Conservation (phyloP, 2,113 vertebrate species). For the Conger conger region DNA sequence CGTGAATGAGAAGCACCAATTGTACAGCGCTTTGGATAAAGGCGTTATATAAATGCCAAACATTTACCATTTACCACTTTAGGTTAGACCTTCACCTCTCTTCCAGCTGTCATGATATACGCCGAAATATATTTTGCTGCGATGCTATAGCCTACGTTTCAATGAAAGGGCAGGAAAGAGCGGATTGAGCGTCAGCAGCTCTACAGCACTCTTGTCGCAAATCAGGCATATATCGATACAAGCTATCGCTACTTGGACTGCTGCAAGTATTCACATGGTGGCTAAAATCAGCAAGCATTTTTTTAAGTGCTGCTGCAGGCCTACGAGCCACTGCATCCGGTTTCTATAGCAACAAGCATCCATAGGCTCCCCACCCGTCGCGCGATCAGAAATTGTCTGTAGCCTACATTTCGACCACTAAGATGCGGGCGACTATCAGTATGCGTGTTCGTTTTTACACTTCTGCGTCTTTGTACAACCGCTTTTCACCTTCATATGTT, state of each 20-base stretch:
- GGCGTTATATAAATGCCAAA: no score
- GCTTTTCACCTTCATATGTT: neutral
- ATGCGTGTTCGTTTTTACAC: neutral
- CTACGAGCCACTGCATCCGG: conserved; percentile 55
- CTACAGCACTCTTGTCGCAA: no score
- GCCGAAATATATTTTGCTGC: no score
- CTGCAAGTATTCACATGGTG: neutral
- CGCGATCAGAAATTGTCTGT: neutral
- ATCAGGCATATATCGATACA: no score
- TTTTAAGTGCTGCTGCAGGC: neutral
- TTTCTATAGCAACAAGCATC: conserved; percentile 72
- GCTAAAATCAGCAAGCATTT: neutral
- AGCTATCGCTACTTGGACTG: neutral
- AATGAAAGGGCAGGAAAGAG: no score
- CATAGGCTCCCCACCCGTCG: conserved; percentile 31
- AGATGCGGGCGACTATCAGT: neutral
- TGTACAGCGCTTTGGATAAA: no score
- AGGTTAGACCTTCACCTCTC: no score
- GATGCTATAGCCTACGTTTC: no score
- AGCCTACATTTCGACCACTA: conserved; percentile 5
- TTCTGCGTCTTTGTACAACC: neutral
- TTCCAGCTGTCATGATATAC: no score
- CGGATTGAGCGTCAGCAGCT: no score
- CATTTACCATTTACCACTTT: no score
- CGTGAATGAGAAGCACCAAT: no score